Percentiles rank a stretch among this genome's conserved stretches.
Conservation (phyloP, 2,797 vertebrate genomes). For the Poecilia velifera region DNA sequence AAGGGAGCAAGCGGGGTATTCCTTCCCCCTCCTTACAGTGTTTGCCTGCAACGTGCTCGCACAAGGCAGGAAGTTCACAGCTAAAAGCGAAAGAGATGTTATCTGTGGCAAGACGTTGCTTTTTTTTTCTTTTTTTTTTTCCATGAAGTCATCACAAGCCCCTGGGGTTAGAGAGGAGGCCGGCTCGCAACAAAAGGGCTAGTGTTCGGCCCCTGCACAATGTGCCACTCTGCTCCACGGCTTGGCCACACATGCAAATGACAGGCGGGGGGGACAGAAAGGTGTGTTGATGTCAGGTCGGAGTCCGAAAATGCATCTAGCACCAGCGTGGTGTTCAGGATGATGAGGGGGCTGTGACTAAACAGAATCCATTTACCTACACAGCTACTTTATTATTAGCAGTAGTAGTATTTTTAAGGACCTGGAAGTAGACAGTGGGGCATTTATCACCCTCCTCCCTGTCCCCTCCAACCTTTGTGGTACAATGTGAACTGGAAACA, state of each 20-base stretch:
- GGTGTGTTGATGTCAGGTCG: conserved; percentile 52
- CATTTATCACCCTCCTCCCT: not conserved
- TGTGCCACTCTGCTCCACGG: conserved; percentile 58
- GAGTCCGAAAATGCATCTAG: conserved; percentile 3
- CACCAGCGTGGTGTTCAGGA: conserved; percentile 12
- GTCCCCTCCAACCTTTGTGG: not conserved
- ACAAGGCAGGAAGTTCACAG: conserved; percentile 82
- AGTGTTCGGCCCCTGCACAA: conserved; percentile 69
- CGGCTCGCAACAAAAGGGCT: conserved; percentile 75
- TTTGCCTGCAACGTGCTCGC: conserved; percentile 57
- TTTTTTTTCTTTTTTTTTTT: conserved; percentile 67
- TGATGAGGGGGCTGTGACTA: not conserved
- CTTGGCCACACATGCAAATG: conserved; percentile 77
- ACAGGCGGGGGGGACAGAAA: conserved; percentile 49
- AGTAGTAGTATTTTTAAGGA: not conserved
- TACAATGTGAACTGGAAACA: conserved; percentile 57
- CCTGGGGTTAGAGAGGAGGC: conserved; percentile 49
- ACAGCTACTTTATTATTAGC: not conserved
- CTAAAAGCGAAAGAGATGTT: conserved; percentile 79
- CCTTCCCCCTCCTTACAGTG: conserved; percentile 50
- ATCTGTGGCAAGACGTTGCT: conserved; percentile 79
- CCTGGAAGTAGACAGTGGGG: not conserved
- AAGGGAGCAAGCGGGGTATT: conserved; percentile 54
- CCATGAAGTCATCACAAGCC: conserved; percentile 83
- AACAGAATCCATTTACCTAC: not conserved